Evolutionary conservation across 2,888 invertebrate genomes (phyloP), one percentile per base, ranked within the genome.

Genomic region (Metacarcinus magister): DNA sequence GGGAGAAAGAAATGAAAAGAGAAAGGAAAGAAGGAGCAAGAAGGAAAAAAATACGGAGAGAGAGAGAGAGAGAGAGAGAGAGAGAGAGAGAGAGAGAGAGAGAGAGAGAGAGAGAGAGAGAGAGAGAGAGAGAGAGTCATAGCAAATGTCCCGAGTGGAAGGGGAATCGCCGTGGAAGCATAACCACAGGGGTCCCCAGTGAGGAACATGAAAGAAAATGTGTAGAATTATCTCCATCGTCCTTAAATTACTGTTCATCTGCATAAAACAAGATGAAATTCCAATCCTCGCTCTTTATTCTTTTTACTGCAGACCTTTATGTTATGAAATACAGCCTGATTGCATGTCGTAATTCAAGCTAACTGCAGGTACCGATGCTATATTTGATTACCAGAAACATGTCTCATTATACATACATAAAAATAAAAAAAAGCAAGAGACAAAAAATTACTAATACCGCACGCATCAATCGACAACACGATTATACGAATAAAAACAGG

Each of bases 21-120:
- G 32, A 32, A 82, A 32, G 10, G 32, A 82, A 32, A 82, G 82
- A 32, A 32, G 7, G 67, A 67, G 67, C 2, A 3, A n/a, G 67
- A 67, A 7, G 32, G 32, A 32, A 13, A 54, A 13, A 75, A n/a
- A 5, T 19, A 28, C 16, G 16, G n/a, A 75, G 82, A 82, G 82
- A 67, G 67, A n/a, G n/a, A 67, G n/a, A 32, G 13, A 32, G 16
- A 54, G 16, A 75, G 23, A 5, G 16, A 28, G 28, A 28, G 28
- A 82, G 82, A 82, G 82, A 82, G 82, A 82, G 82, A 82, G 23
- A 23, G 23, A 23, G 23, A 54, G 54, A 54, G 54, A 54, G 82
- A 82, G 32, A 82, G 82, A 82, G 82, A 82, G 82, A 82, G 82
- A 82, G 82, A 82, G 23, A 67, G 67, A 67, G 67, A 67, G 67